Evolutionary conservation across 2,797 vertebrate species (phyloP).

Genomic region (Heterohyrax brucei): DNA sequence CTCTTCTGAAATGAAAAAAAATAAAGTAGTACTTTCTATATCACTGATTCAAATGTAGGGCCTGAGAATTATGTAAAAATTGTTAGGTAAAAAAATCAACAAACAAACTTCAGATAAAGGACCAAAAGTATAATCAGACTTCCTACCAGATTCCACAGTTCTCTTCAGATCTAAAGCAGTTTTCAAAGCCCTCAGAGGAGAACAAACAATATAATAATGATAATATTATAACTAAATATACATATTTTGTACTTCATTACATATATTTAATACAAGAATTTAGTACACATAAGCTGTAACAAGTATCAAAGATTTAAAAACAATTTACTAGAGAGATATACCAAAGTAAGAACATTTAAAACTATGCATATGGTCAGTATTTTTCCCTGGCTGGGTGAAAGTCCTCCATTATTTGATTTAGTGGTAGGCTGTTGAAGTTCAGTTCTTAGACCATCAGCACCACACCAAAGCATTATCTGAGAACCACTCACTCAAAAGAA

Average conservation of each 20-base stretch:
- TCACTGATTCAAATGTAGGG: background rate
- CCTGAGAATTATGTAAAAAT: background rate
- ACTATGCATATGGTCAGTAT: background rate
- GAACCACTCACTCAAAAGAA: background rate
- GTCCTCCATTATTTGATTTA: constrained; percentile 3
- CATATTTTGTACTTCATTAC: background rate
- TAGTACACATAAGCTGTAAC: constrained; percentile 40
- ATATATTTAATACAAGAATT: constrained; percentile 29
- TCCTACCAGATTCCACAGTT: constrained; percentile 40
- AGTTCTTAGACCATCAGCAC: background rate
- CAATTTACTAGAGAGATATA: background rate
- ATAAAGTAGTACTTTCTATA: background rate
- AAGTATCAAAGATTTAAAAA: constrained; percentile 8
- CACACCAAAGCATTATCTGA: background rate
- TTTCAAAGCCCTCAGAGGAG: constrained; percentile 40
- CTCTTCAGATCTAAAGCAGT: constrained; percentile 12
- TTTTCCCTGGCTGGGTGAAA: constrained; percentile 35
- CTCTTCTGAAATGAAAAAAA: constrained; percentile 40
- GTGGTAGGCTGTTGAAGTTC: background rate
- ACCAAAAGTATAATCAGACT: background rate
- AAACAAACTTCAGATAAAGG: background rate
- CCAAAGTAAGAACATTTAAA: constrained; percentile 27
- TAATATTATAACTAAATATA: constrained; percentile 27
- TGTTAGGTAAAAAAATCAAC: background rate
- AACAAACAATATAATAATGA: constrained; percentile 16